These are phyloP conservation scores for Lithophane ornitopus DNA, from an alignment of 2,888 invertebrate genomes.

Conservation along the genomic window DNA sequence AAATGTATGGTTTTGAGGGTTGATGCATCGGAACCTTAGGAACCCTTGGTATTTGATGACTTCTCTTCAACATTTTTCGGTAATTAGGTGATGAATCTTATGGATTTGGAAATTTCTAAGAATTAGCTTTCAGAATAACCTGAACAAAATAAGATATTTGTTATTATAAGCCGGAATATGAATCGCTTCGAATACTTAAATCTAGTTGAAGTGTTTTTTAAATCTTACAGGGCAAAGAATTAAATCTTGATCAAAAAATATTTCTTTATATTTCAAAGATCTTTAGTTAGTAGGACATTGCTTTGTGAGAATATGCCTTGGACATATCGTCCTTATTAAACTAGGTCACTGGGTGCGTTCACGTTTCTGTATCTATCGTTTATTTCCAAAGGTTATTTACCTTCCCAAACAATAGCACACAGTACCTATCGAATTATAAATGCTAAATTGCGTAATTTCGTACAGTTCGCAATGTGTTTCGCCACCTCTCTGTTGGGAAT, in stretches of 20 bases:
- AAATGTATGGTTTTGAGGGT: not conserved
- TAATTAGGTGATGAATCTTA: no score
- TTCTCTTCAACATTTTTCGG: not conserved
- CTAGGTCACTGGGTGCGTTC: slow-evolving; percentile 14
- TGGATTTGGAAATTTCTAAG: not conserved
- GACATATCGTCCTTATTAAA: slow-evolving; percentile 2
- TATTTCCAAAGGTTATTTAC: slow-evolving; percentile 25
- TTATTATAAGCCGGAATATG: not conserved
- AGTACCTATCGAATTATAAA: slow-evolving; percentile 23
- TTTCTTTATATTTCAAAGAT: not conserved
- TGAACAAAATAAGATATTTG: not conserved
- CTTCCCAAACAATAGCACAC: slow-evolving; percentile 32
- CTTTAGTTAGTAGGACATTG: not conserved
- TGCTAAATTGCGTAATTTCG: slow-evolving; percentile 29
- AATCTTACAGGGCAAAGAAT: not conserved
- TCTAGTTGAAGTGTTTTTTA: not conserved
- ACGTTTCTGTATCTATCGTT: slow-evolving; percentile 1
- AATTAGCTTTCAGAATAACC: not conserved
- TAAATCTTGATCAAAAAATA: not conserved
- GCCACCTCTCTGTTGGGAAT: slow-evolving; percentile 24
- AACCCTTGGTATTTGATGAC: not conserved
- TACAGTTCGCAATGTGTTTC: slow-evolving; percentile 24
- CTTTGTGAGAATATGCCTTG: not conserved
- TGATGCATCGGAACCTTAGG: not conserved
- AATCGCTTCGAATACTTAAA: not conserved